Base-by-base conservation (phyloP, 2,888 invertebrate genomes). In the Deilephila elpenor region DNA sequence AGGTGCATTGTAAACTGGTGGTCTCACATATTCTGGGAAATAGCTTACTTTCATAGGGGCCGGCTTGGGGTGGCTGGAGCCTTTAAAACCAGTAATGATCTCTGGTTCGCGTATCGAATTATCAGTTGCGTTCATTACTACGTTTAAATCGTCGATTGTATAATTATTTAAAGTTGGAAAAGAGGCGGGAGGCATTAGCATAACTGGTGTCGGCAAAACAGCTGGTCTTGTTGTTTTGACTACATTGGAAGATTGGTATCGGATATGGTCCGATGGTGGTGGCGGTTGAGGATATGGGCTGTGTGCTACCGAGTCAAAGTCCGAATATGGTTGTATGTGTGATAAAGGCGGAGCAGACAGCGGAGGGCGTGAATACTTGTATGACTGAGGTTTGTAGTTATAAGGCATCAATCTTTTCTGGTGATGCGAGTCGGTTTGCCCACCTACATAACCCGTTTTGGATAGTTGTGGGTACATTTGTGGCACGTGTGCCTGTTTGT, bases 1-100 rank as follows among this genome's bases (percentile, higher is more conserved):
- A 0, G 94, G 94, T 17, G 94, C 93, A 78, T 91, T 94, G 76
- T 91, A 94, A 17, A 94, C 86, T 5, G 94, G 94, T 5, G 93
- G 93, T 75, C 94, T 86, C 59, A 93, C 86, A 70, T 90, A 89
- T 17, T 93, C 93, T 3, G 88, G 82, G 75, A 90, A 87, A 75
- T 92, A 91, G 75, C 84, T 91, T 1, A 87, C 78, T 82, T 91
- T 93, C 67, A 84, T 80, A 53, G 88, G 84, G 8, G 84, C 75
- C 44, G 83, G 85, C 77, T 85, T 87, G 59, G 86, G 82, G 78
- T 87, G 90, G 37, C 79, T 84, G 70, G 88, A 84, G 20, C 80
- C 82, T 80, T 87, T 90, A 72, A 87, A 84, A 29, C 78, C 78
- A 1, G 86, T 87, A 20, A 80, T 80, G 4, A 77, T 76, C 74